Evolutionary conservation across 2,113 vertebrate species (phyloP), one percentile per base, ranked within the genome.

Genomic region (Lathamus discolor): DNA sequence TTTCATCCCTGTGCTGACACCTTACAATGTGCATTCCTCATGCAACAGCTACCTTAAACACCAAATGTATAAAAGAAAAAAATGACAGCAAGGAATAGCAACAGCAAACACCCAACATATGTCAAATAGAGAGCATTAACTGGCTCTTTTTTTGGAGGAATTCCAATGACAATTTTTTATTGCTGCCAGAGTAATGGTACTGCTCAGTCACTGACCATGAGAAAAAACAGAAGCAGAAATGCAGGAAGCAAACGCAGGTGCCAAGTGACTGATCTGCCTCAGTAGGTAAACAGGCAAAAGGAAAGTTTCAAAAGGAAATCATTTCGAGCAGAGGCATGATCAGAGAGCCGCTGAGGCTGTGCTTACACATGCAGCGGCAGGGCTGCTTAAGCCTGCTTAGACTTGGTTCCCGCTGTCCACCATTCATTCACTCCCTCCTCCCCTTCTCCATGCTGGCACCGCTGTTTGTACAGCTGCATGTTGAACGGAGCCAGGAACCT

Each of bases 391-490:
- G 55, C 51, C 89, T 91, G 2, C 66, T 75, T 72, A 44, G 24
- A 6, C 39, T 75, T 64, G 29, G 14, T 76, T 95, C 39, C 73
- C 4, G 2, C 83, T 81, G 69, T 55, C 43, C 61, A 41, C 79
- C 52, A 54, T 24, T 52, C 20, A 1, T 78, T 64, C 33, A 10
- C 25, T 73, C 20, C 62, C 79, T 83, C 57, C 90, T 88, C 35
- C 27, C 27, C 12, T 80, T 83, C 28, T 43, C 15, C n/a, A 10
- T 13, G 17, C 35, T 91, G 82, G 48, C 70, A 91, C 25, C 10
- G 4, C 67, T 93, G 79, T 96, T 95, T 97, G 59, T 62, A 80
- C 95, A 97, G 94, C 92, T 96, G 92, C 59, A 13, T 4, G 24
- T 57, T 52, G 54, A 92, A 31, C 27, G 33, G 59, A 64, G 35